phyloP scores from a whole-genome alignment of 1,140 invertebrate genomes.

The Aphelenchoides besseyi region DNA sequence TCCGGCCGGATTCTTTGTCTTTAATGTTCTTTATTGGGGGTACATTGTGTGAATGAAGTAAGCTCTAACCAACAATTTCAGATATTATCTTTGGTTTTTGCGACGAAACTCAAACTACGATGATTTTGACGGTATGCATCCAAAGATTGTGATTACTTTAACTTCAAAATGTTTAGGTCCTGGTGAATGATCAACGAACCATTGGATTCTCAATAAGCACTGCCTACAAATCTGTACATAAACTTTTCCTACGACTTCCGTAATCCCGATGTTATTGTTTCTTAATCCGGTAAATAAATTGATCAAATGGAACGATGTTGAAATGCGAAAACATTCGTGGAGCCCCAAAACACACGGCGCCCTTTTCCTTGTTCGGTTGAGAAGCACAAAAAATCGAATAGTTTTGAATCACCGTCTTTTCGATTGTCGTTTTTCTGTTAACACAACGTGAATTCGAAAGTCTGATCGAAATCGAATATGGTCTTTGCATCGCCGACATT shows the following conservation, averaged over 20 bases:
- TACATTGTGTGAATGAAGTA: slow-evolving; percentile 30
- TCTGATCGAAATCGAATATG: not conserved
- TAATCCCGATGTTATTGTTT: no score
- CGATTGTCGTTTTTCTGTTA: not conserved
- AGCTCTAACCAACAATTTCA: not conserved
- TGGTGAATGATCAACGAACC: no score
- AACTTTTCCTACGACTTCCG: no score
- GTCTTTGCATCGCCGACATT: not conserved
- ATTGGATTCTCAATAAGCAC: no score
- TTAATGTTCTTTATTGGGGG: slow-evolving; percentile 54
- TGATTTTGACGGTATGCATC: not conserved
- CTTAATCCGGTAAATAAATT: no score
- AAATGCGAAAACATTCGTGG: no score
- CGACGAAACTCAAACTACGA: not conserved
- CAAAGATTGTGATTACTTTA: no score
- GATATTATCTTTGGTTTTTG: not conserved
- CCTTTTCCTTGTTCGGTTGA: not conserved
- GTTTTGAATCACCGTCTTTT: not conserved
- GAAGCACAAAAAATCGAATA: not conserved
- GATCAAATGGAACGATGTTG: no score
- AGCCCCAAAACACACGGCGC: no score
- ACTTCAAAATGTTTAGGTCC: no score
- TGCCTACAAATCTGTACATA: no score
- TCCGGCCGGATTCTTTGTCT: slow-evolving; percentile 48
- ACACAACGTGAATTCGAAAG: not conserved